These are phyloP conservation scores for Leptodactylus fuscus DNA, from an alignment of 2,113 vertebrate genomes.

Conservation along the genomic window DNA sequence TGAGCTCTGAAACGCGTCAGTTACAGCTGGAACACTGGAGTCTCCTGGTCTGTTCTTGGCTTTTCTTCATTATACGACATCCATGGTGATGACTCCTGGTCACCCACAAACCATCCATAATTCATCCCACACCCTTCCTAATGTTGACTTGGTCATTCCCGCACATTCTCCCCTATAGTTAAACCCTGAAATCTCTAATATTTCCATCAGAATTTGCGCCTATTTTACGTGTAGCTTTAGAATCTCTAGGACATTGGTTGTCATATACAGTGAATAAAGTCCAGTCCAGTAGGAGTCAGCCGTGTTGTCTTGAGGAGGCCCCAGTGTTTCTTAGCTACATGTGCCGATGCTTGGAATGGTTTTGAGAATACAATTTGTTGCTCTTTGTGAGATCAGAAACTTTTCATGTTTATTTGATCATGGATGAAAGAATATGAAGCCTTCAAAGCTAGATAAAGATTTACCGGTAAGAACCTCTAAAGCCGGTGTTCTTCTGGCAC, in stretches of 20 bases:
- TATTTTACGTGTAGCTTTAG: background rate
- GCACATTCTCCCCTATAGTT: background rate
- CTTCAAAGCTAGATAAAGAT: conserved; percentile 3
- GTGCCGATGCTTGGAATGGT: background rate
- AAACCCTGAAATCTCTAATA: background rate
- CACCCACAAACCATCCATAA: background rate
- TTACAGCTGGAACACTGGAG: too few species aligned
- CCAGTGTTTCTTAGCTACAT: background rate
- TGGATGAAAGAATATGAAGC: background rate
- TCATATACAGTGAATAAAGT: background rate
- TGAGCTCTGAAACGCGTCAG: background rate
- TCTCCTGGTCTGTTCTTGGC: too few species aligned
- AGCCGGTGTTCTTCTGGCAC: background rate
- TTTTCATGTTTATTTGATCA: conserved; percentile 2
- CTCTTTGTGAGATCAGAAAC: background rate
- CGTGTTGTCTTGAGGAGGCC: background rate
- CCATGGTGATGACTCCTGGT: background rate
- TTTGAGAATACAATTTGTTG: background rate
- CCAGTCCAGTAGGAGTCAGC: background rate
- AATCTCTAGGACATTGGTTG: background rate
- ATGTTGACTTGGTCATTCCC: background rate
- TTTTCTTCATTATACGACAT: too few species aligned
- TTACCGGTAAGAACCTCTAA: conserved; percentile 2
- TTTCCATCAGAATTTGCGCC: background rate
- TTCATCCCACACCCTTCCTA: background rate